A percentile compares a stretch with the other conserved stretches of the same genome.
phyloP scores from a whole-genome alignment of 2,797 vertebrate genomes.

The Leucoraja ocellata region DNA sequence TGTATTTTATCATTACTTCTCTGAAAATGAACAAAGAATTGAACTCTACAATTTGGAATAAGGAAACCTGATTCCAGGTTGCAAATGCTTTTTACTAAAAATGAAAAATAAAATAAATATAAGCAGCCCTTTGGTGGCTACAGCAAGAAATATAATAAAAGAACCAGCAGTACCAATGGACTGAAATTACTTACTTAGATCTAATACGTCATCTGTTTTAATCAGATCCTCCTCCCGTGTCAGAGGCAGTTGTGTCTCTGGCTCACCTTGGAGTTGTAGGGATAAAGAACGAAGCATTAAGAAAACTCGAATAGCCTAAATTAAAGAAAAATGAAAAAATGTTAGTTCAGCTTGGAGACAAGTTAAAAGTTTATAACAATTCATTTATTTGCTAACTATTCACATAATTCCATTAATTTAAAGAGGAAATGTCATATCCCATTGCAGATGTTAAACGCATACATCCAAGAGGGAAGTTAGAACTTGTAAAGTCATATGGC shows the following conservation, averaged over 20 bases:
- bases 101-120: neutral
- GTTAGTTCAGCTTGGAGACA: neutral
- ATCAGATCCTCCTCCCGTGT: slow-evolving; percentile 89
- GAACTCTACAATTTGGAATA: neutral
- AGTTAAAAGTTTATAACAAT: neutral
- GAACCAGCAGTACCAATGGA: neutral
- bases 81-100: neutral
- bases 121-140: neutral
- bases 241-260: slow-evolving; percentile 86
- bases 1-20: neutral
- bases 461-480: neutral
- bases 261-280: slow-evolving; percentile 75
- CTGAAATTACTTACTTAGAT: slow-evolving; percentile 72
- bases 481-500: neutral
- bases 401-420: neutral
- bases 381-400: neutral
- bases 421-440: neutral
- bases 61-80: neutral
- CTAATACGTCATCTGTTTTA: slow-evolving; percentile 90
- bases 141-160: neutral
- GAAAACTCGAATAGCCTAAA: slow-evolving; percentile 92
- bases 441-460: neutral
- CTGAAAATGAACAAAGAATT: neutral
- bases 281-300: slow-evolving; percentile 90
- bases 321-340: neutral